Base-by-base conservation (phyloP, 1,140 invertebrate genomes). In the Drosophila bifasciata region DNA sequence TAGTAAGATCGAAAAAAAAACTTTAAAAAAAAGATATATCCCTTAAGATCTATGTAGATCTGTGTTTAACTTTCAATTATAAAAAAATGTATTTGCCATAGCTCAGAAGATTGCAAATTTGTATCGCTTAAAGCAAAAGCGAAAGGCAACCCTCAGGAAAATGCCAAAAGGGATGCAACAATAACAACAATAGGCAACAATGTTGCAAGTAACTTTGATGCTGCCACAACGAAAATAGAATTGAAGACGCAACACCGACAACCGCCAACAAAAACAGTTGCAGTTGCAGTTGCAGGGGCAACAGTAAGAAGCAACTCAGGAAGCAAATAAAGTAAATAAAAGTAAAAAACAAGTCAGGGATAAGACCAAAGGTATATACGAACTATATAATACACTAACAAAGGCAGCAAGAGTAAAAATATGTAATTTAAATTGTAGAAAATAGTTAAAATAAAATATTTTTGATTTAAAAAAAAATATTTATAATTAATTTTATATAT, bases 311-410 rank as follows among this genome's bases (percentile, higher is more conserved):
- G 46, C 39, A 60, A 50, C 36, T 55, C 48, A 55, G 55, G 60
- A 76, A 79, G 55, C 61, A 77, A 85, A 81, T 71, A 60, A 75
- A 81, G 61, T 28, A 72, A 69, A 62, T 66, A 74, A 70, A 62
- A 81, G 50, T 11, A 48, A 69, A 36, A 46, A 48, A 11, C 36
- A 45, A 36, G 16, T 11, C 28, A 21, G 13, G 11, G 21, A 21
- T 32, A 60, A 48, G 19, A 36, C 45, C 9, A n/a, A 11, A 40
- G 16, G 44, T 13, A 9, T 9, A 2, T 1, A 15, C 2, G 0
- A 11, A n/a, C 3, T 7, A 39, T 36, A 5, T 3, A n/a, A 40
- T 48, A 43, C 66, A 6, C 63, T 69, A 32, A 41, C 13, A 41
- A 28, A 9, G 41, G 8, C 23, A 62, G 21, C 0, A 5, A n/a